phyloP scores from a whole-genome alignment of 2,113 vertebrate species.

The Gallinago paraguaiae region DNA sequence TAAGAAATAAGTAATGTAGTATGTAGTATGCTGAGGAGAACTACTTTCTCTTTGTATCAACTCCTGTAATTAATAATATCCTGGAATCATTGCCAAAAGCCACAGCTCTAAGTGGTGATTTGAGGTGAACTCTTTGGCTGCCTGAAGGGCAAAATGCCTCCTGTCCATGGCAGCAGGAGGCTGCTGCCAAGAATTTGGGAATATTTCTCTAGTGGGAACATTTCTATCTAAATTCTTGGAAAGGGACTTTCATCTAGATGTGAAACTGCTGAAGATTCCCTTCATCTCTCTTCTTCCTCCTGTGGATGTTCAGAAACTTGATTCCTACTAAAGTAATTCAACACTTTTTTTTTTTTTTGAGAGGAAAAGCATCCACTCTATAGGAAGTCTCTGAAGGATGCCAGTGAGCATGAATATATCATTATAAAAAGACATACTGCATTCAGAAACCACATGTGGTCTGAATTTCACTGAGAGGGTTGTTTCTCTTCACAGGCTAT shows the following conservation, averaged over 20 bases:
- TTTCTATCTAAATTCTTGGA: neutral
- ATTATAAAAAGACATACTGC: constrained; percentile 35
- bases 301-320: neutral
- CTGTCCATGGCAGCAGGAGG: neutral
- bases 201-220: neutral
- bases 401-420: constrained; percentile 27
- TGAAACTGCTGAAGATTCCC: neutral
- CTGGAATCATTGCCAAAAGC: neutral
- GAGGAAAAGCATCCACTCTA: neutral
- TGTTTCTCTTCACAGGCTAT: neutral
- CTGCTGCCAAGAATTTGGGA: neutral
- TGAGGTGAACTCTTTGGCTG: neutral
- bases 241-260: neutral
- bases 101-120: neutral
- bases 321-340: neutral
- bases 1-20: neutral
- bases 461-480: neutral
- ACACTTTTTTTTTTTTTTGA: neutral
- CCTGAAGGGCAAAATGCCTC: neutral
- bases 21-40: neutral
- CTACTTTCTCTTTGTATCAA: neutral
- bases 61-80: neutral
- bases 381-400: constrained; percentile 13
- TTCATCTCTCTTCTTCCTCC: neutral
- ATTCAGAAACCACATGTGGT: constrained; percentile 23